Base-by-base conservation (phyloP, 2,113 vertebrate genomes). In the Tautogolabrus adspersus region DNA sequence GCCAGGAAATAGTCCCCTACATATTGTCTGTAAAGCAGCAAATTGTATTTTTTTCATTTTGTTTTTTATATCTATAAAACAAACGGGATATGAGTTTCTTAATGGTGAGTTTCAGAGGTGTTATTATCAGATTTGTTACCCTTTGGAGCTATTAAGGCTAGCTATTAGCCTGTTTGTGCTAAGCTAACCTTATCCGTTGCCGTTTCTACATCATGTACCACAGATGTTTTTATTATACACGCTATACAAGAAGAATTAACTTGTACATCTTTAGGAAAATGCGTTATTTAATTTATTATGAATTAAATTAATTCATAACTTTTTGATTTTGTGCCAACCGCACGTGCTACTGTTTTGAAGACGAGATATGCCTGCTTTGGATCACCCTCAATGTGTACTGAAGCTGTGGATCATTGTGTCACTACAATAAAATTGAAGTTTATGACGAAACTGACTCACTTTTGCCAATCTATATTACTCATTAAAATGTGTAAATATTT, bases 341-440 rank as follows among this genome's bases (percentile, higher is more conserved):
- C 22, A 34, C 42, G 47, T 66, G 63, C 77, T 15, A 21, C 40
- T 49, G 7, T 16, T 54, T 6, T 57, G n/a, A 56, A 30, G 38
- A 40, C 4, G 2, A 46, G 16, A 47, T 1, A 2, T 56, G 38
- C 18, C 51, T 40, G 1, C 19, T 18, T 0, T 42, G 49, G 26
- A 21, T 34, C 8, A 55, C 51, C 49, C 8, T 22, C n/a, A 13
- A 40, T 51, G 49, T 79, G 55, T 26, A 26, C 57, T 10, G 6
- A 10, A 12, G 51, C 54, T 61, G 67, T 75, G 46, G 21, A 55
- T 72, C 37, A 18, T 7, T 81, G 65, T 68, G 30, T 72, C 69
- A n/a, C 12, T 63, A 64, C 13, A 89, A 83, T 89, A 88, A 84
- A 34, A 86, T 11, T 16, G 34, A 18, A 18, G 15, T 51, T 38